Evolutionary conservation across 2,888 invertebrate species (phyloP).

Genomic region (Entomobrya proxima): DNA sequence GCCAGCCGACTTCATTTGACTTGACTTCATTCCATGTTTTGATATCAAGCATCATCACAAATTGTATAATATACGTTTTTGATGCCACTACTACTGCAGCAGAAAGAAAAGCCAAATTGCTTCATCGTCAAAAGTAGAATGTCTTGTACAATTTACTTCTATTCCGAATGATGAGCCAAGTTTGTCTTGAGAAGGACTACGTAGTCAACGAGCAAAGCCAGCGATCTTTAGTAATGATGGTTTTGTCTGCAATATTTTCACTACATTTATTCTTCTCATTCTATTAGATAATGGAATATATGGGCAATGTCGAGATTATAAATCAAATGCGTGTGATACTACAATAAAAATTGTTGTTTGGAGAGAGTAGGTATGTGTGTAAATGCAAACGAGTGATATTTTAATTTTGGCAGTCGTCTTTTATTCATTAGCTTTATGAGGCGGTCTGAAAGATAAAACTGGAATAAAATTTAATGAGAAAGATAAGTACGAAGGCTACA

Average conservation of each 20-base stretch:
- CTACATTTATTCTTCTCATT: not conserved
- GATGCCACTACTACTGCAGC: slow-evolving; percentile 15
- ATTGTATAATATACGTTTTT: not conserved
- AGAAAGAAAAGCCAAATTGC: slow-evolving; percentile 35
- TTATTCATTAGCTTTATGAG: not conserved
- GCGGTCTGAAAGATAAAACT: not conserved
- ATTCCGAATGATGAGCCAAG: not conserved
- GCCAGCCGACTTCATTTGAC: not conserved
- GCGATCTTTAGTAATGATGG: not conserved
- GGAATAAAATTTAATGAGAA: slow-evolving; percentile 11
- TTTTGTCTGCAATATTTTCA: not conserved
- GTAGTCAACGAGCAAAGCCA: not conserved
- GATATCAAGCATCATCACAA: not conserved
- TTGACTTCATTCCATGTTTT: not conserved
- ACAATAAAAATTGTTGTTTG: not conserved
- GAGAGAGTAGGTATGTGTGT: not conserved
- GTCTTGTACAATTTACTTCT: slow-evolving; percentile 22
- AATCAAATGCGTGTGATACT: not conserved
- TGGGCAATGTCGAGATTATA: not conserved
- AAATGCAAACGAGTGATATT: not conserved
- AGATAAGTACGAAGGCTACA: not conserved
- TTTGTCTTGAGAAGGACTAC: slow-evolving; percentile 14
- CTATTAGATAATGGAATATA: not conserved
- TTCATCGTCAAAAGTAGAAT: slow-evolving; percentile 29
- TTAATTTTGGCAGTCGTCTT: not conserved